Conservation (phyloP, 1,140 invertebrate genomes). For the Episyrphus balteatus region DNA sequence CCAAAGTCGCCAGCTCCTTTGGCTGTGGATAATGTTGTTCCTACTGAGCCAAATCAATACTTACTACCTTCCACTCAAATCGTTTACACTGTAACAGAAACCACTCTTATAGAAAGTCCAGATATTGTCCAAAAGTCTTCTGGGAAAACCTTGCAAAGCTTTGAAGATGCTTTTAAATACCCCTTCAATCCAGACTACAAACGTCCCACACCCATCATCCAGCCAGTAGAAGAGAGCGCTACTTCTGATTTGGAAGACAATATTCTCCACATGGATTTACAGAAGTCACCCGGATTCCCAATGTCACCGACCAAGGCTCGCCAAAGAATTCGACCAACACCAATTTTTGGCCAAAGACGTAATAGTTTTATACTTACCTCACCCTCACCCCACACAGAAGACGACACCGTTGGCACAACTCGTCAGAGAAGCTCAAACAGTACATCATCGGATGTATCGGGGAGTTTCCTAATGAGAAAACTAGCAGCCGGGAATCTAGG, state of each 20-base stretch:
- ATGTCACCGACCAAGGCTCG: conserved; percentile 26
- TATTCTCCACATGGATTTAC: conserved; percentile 29
- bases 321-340: conserved; percentile 20
- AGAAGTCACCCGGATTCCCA: conserved; percentile 19
- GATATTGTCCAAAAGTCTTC: neutral
- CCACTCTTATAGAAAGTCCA: no score
- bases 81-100: no score
- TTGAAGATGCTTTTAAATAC: conserved; percentile 8
- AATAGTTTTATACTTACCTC: conserved; percentile 36
- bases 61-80: no score
- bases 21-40: no score
- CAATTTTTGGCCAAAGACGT: conserved; percentile 33
- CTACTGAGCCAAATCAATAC: no score
- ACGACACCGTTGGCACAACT: conserved; percentile 7
- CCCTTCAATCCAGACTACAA: conserved; percentile 3
- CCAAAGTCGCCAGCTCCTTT: no score
- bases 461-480: neutral
- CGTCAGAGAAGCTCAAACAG: conserved; percentile 12
- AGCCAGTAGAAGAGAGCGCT: conserved; percentile 18
- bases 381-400: conserved; percentile 6
- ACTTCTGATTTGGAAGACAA: conserved; percentile 30
- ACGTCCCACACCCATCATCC: conserved; percentile 10
- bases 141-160: neutral
- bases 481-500: conserved; percentile 7
- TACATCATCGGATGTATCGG: conserved; percentile 12